Evolutionary conservation across 1,140 invertebrate genomes (phyloP), one percentile per base, ranked within the genome.

Genomic region (Adoxophyes honmai): DNA sequence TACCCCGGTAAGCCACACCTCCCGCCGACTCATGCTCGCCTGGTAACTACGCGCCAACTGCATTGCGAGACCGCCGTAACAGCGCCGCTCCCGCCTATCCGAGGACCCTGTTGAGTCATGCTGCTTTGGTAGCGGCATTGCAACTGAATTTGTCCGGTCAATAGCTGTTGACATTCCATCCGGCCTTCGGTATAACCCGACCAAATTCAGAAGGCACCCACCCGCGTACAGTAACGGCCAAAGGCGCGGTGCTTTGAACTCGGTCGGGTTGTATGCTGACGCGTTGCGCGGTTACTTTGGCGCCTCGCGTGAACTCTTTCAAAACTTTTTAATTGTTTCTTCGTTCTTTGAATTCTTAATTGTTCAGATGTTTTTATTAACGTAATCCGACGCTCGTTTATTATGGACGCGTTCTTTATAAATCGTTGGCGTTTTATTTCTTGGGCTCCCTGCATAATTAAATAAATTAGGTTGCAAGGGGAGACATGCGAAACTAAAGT

Each of bases 1-100:
- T 94, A 94, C 89, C 93, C 93, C 58, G 82, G 93, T 94, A 81
- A 92, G 91, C 87, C 70, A 68, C 75, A 81, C 79, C 80, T 85
- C 78, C 76, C 58, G 42, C 59, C 28, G 34, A 56, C 56, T 70
- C 52, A 77, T 88, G 83, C 60, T 62, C 63, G 64, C 85, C 85
- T 88, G 80, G 85, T 88, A 88, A 74, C 75, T 86, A 78, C 83
- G 81, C 85, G 82, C 85, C 85, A 88, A 86, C 75, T 80, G 72
- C 80, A 77, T 81, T 81, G 78, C 83, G 80, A 78, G 81, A 83
- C 73, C 71, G 85, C 79, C 69, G 80, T 81, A 66, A 70, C 68
- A 67, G 69, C 75, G 65, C 33, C 52, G 42, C 35, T 36, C 42
- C 63, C 59, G 63, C 65, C 64, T 57, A 64, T 62, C 63, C 65